phyloP scores from a whole-genome alignment of 2,888 invertebrate genomes.

The Entomobrya multifasciata region DNA sequence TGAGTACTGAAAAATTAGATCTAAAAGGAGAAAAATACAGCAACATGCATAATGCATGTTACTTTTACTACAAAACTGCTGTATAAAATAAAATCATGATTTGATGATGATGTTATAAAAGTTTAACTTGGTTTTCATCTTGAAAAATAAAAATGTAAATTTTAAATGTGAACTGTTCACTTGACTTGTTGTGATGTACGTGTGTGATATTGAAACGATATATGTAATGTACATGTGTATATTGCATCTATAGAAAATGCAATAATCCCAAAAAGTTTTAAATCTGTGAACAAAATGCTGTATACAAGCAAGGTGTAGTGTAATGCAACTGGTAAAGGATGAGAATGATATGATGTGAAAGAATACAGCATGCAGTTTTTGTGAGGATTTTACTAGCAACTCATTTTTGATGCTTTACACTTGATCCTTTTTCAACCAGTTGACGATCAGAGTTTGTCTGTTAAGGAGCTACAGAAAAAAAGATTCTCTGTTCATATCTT shows the following conservation, averaged over 20 bases:
- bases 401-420: constrained; percentile 57
- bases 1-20: background rate
- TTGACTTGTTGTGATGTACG: background rate
- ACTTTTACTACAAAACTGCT: background rate
- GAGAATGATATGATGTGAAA: background rate
- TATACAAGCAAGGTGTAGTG: background rate
- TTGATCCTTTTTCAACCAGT: constrained; percentile 59
- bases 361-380: background rate
- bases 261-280: background rate
- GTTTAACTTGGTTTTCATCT: constrained; percentile 9
- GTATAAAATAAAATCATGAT: too few species aligned
- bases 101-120: constrained; percentile 9
- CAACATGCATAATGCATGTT: constrained; percentile 34
- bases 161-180: background rate
- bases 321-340: background rate
- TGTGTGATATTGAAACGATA: background rate
- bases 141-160: background rate
- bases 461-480: constrained; percentile 14
- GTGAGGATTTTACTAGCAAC: constrained; percentile 15
- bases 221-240: too few species aligned
- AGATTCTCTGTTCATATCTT: background rate
- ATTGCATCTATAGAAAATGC: background rate
- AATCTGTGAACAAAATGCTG: background rate
- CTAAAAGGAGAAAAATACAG: background rate
- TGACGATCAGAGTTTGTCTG: constrained; percentile 68